Percentiles rank a stretch among this genome's conserved stretches.
These are phyloP conservation scores for Nothura maculosa DNA, from an alignment of 2,797 vertebrate genomes.

Conservation along the genomic window DNA sequence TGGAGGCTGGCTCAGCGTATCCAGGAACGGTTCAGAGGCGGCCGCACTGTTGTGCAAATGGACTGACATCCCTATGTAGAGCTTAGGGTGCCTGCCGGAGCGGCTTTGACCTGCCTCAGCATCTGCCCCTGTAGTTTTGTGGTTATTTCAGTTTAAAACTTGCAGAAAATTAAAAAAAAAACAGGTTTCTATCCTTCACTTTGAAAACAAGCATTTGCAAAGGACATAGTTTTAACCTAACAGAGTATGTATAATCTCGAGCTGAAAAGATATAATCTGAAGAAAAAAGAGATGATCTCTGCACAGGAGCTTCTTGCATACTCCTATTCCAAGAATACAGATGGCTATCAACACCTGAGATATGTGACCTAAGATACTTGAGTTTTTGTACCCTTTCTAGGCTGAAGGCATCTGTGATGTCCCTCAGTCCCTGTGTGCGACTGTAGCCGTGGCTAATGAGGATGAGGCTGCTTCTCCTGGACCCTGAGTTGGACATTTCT, in stretches of 20 bases:
- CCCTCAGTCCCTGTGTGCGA: not conserved
- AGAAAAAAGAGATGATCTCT: not conserved
- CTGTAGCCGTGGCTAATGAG: not conserved
- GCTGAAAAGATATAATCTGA: not conserved
- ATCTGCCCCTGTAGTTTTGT: not conserved
- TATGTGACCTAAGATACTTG: not conserved
- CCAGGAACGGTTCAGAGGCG: not conserved
- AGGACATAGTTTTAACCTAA: not conserved
- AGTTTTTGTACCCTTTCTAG: not conserved
- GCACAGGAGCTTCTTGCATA: not conserved
- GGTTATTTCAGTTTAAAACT: not conserved
- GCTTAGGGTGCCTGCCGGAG: not conserved
- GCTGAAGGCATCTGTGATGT: not conserved
- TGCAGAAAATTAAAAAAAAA: not conserved
- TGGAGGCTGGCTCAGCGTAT: not conserved
- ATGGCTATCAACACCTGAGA: not conserved
- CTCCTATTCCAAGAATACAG: not conserved
- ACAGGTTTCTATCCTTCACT: not conserved
- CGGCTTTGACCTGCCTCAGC: not conserved
- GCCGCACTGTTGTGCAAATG: not conserved
- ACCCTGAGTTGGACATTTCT: not conserved
- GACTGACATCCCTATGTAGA: not conserved
- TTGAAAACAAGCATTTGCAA: constrained; percentile 1
- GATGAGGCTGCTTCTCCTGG: not conserved
- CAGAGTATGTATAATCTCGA: not conserved